Conservation (phyloP, 2,888 invertebrate genomes). For the Agrochola circellaris region DNA sequence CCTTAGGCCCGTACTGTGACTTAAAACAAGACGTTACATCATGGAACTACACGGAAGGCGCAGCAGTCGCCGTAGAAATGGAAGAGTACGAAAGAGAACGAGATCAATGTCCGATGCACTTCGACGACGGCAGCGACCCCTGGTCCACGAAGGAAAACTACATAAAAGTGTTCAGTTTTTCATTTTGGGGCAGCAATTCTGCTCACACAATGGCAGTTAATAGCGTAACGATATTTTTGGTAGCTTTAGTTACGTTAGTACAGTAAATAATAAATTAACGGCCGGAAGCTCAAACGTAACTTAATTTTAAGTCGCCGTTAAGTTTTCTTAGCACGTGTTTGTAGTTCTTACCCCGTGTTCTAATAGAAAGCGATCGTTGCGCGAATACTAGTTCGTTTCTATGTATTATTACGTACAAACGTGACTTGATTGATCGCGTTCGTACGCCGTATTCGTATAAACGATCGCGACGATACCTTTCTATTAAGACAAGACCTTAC, state of each 20-base stretch:
- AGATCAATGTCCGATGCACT: slow-evolving; percentile 99
- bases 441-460: neutral
- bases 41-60: slow-evolving; percentile 97
- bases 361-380: neutral
- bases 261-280: slow-evolving; percentile 62
- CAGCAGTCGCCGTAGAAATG: slow-evolving; percentile 97
- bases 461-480: neutral
- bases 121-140: slow-evolving; percentile 97
- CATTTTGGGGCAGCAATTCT: slow-evolving; percentile 81
- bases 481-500: no score
- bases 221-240: slow-evolving; percentile 67
- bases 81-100: slow-evolving; percentile 97
- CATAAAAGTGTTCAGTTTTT: slow-evolving; percentile 92
- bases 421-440: neutral
- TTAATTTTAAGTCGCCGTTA: neutral
- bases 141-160: slow-evolving; percentile 94
- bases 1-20: slow-evolving; percentile 97
- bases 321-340: no score
- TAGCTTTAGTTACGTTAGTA: slow-evolving; percentile 69
- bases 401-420: neutral
- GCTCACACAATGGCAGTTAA: slow-evolving; percentile 70
- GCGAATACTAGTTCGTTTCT: neutral
- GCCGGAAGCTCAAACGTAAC: slow-evolving; percentile 11
- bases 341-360: neutral
- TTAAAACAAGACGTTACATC: slow-evolving; percentile 97